phyloP scores from a whole-genome alignment of 2,888 invertebrate species.

The Heliconius cydno region DNA sequence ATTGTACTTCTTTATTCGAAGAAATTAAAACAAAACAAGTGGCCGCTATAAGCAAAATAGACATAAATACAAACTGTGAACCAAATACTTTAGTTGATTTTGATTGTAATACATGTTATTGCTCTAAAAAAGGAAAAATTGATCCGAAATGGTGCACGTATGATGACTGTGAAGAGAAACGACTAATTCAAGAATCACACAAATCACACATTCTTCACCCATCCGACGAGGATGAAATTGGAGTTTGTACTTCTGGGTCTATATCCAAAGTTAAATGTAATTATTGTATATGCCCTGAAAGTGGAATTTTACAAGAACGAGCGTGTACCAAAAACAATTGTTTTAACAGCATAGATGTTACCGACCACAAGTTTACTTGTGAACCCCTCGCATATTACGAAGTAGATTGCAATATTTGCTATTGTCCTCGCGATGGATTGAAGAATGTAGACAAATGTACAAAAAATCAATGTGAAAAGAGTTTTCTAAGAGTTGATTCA shows the following conservation, averaged over 20 bases:
- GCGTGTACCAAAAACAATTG: constrained; percentile 71
- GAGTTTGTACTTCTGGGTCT: constrained; percentile 65
- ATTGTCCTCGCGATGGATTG: constrained; percentile 67
- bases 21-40: constrained; percentile 38
- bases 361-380: constrained; percentile 58
- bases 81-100: constrained; percentile 71
- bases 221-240: constrained; percentile 44
- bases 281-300: constrained; percentile 73
- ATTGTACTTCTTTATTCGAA: constrained; percentile 59
- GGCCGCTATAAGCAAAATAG: constrained; percentile 48
- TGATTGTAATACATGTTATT: constrained; percentile 76
- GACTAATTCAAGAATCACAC: constrained; percentile 55
- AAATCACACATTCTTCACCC: constrained; percentile 41
- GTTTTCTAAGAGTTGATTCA: constrained; percentile 61
- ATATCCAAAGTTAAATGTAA: constrained; percentile 70
- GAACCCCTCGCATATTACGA: constrained; percentile 71
- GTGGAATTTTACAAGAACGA: constrained; percentile 59
- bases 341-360: constrained; percentile 47
- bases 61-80: constrained; percentile 61
- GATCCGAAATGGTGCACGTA: constrained; percentile 76
- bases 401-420: constrained; percentile 76
- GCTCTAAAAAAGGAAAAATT: constrained; percentile 67
- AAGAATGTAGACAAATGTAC: constrained; percentile 77
- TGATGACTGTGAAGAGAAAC: constrained; percentile 70
- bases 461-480: constrained; percentile 69